A percentile compares a stretch with the other conserved stretches of the same genome.
Conservation (phyloP, 2,113 vertebrate species). For the Astatoreochromis straeleni region DNA sequence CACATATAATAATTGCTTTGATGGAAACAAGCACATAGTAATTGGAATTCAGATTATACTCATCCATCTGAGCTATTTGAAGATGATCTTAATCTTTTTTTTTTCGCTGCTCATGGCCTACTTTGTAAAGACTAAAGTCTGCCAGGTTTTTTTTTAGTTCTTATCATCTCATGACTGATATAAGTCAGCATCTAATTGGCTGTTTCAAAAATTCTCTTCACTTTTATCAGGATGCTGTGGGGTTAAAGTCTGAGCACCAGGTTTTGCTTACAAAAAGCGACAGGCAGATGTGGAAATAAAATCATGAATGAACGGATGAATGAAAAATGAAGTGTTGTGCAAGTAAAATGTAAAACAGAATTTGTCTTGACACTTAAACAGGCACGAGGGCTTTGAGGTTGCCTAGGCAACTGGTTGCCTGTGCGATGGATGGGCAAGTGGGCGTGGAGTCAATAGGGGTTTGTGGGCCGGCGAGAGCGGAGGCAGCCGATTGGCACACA, state of each 20-base stretch:
- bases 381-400: constrained; percentile 64
- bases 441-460: constrained; percentile 61
- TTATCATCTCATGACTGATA: background rate
- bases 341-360: constrained; percentile 36
- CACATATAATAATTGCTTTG: background rate
- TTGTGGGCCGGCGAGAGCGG: constrained; percentile 58
- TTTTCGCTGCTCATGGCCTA: background rate
- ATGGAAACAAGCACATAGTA: background rate
- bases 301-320: constrained; percentile 31
- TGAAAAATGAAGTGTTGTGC: constrained; percentile 25
- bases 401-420: constrained; percentile 76
- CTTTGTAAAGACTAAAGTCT: background rate
- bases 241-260: background rate
- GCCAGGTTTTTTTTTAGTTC: background rate
- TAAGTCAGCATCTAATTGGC: background rate
- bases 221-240: background rate
- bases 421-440: constrained; percentile 52
- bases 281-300: background rate
- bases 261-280: background rate
- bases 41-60: constrained; percentile 10
- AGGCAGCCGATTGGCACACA: constrained; percentile 54
- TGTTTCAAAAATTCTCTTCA: background rate
- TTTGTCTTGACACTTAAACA: constrained; percentile 60
- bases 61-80: constrained; percentile 22
- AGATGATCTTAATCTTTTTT: background rate